Evolutionary conservation across 2,797 vertebrate species (phyloP).

Genomic region (Gobio occitaniae): DNA sequence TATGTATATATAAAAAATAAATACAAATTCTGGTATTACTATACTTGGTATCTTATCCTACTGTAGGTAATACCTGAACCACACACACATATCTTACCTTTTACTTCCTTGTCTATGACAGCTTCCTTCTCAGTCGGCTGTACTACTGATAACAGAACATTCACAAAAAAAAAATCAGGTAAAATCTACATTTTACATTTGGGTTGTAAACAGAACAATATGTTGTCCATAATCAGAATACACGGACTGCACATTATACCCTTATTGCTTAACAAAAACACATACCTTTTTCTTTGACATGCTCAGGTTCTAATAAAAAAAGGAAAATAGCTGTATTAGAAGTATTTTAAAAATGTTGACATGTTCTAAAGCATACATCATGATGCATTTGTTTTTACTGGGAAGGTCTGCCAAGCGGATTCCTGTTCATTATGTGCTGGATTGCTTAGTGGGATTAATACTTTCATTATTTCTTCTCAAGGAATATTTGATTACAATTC

Average conservation of each 20-base stretch:
- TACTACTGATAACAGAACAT: slow-evolving; percentile 59
- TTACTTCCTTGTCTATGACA: slow-evolving; percentile 66
- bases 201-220: background rate
- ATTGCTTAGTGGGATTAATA: background rate
- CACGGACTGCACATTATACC: background rate
- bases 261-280: background rate
- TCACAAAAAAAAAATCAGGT: slow-evolving; percentile 5
- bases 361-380: background rate
- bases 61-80: too few species aligned
- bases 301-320: slow-evolving; percentile 37
- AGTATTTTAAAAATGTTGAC: background rate
- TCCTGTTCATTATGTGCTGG: background rate
- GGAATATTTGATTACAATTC: background rate
- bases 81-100: slow-evolving; percentile 63
- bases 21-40: too few species aligned
- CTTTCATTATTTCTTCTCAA: background rate
- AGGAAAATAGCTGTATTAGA: background rate
- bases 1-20: too few species aligned
- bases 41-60: too few species aligned
- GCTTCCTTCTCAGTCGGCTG: slow-evolving; percentile 67
- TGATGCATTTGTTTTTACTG: background rate
- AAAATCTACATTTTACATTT: background rate
- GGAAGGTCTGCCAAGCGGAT: background rate
- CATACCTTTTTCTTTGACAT: slow-evolving; percentile 55
- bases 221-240: background rate